Percentiles rank a stretch among this genome's conserved stretches.
phyloP scores from a whole-genome alignment of 2,797 vertebrate species.

The Hemibagrus guttatus region DNA sequence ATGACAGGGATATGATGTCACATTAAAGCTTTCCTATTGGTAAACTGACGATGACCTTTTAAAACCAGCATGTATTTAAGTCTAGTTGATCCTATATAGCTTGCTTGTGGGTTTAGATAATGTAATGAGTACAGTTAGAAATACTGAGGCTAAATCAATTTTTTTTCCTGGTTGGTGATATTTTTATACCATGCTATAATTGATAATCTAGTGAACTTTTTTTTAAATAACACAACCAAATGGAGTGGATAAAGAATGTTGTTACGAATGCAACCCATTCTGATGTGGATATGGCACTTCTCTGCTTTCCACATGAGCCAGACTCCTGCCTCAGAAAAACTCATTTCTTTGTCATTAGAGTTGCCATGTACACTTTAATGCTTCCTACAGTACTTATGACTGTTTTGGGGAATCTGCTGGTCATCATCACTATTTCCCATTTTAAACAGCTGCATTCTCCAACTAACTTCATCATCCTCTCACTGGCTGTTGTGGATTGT shows the following conservation, averaged over 20 bases:
- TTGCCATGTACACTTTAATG: slow-evolving; percentile 41
- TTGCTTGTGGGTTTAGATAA: background rate
- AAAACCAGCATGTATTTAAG: slow-evolving; percentile 29
- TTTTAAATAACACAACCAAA: background rate
- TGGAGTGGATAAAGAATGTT: background rate
- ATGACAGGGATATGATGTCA: slow-evolving; percentile 19
- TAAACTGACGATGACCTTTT: background rate
- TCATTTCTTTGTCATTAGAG: slow-evolving; percentile 6
- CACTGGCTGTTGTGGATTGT: slow-evolving; percentile 46
- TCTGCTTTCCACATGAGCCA: slow-evolving; percentile 42
- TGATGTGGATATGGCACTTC: slow-evolving; percentile 24
- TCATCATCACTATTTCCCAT: slow-evolving; percentile 52
- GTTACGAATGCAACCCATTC: slow-evolving; percentile 20
- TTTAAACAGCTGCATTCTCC: slow-evolving; percentile 54
- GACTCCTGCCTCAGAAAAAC: slow-evolving; percentile 39
- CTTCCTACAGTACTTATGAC: slow-evolving; percentile 41
- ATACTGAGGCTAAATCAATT: background rate
- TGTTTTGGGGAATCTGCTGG: slow-evolving; percentile 51
- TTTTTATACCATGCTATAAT: background rate
- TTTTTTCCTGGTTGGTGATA: background rate
- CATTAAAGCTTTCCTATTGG: slow-evolving; percentile 4
- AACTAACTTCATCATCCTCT: slow-evolving; percentile 47
- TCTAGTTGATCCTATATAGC: no score
- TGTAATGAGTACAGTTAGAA: background rate
- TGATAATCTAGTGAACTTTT: background rate